phyloP scores from a whole-genome alignment of 2,113 vertebrate genomes.

The Rhombomys opimus region DNA sequence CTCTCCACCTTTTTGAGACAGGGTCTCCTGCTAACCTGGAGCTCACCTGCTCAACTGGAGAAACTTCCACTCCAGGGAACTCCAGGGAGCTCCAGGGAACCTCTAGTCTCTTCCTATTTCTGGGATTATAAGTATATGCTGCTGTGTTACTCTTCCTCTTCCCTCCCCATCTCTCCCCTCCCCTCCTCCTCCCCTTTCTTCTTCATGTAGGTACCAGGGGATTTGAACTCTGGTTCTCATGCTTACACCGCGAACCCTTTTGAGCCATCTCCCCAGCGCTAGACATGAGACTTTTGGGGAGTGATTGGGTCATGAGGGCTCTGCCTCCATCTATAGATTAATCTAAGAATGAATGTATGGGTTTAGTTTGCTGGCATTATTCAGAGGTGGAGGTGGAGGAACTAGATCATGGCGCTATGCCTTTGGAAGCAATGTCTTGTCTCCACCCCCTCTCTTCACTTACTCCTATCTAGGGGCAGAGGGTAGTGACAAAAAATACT shows the following conservation, averaged over 20 bases:
- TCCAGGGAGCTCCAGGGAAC: neutral
- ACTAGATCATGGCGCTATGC: neutral
- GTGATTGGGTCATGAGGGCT: neutral
- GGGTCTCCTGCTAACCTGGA: neutral
- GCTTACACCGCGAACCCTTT: neutral
- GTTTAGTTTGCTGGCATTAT: neutral
- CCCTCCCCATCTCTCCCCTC: neutral
- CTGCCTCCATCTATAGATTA: neutral
- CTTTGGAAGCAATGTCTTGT: neutral
- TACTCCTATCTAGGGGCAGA: neutral
- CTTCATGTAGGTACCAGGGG: neutral
- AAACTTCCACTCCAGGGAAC: neutral
- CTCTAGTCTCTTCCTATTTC: neutral
- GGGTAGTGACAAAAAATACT: neutral
- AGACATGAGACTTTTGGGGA: neutral
- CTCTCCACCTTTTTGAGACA: neutral
- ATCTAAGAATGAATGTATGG: neutral
- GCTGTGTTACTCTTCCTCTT: fast-evolving
- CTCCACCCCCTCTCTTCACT: neutral
- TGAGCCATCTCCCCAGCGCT: neutral
- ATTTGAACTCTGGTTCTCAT: neutral
- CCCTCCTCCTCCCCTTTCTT: neutral
- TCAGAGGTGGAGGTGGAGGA: neutral
- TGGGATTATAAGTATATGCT: neutral
- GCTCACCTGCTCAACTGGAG: neutral